phyloP scores from a whole-genome alignment of 1,140 invertebrate species.

The Drosophila setifemur region DNA sequence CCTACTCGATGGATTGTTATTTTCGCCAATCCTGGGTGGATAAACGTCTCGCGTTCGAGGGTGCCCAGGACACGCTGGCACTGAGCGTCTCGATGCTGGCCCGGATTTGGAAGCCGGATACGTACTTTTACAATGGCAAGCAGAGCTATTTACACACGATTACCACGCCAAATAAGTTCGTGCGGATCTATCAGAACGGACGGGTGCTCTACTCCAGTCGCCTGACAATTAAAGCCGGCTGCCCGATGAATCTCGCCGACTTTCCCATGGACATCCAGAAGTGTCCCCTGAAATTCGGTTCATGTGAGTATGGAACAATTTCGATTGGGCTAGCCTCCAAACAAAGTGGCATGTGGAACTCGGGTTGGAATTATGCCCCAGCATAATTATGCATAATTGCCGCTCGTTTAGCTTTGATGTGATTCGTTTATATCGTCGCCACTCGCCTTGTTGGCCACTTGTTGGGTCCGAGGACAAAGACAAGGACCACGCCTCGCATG shows the following conservation, averaged over 20 bases:
- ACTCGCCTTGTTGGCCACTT: conserved; percentile 53
- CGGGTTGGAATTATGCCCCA: conserved; percentile 5
- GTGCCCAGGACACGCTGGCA: conserved; percentile 86
- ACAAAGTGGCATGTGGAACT: not conserved
- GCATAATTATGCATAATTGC: conserved; percentile 76
- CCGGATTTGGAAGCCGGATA: conserved; percentile 95
- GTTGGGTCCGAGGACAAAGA: conserved; percentile 31
- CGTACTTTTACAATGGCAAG: conserved; percentile 93
- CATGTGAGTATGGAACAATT: conserved; percentile 87
- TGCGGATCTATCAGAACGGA: conserved; percentile 91
- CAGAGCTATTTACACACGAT: conserved; percentile 94
- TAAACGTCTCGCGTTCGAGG: conserved; percentile 87
- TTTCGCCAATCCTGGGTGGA: conserved; percentile 92
- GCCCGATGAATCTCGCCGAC: conserved; percentile 95
- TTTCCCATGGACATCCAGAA: conserved; percentile 96
- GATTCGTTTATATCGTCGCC: conserved; percentile 29
- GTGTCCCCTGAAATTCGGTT: conserved; percentile 93
- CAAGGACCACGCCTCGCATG: conserved; percentile 18
- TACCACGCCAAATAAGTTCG: conserved; percentile 94
- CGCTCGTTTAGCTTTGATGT: conserved; percentile 62
- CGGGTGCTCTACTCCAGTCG: conserved; percentile 92
- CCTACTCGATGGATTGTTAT: conserved; percentile 95
- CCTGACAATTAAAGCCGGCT: conserved; percentile 95
- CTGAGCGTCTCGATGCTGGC: conserved; percentile 90
- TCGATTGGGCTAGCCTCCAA: not conserved